Evolutionary conservation across 2,113 vertebrate species (phyloP).

Genomic region (Bos javanicus): DNA sequence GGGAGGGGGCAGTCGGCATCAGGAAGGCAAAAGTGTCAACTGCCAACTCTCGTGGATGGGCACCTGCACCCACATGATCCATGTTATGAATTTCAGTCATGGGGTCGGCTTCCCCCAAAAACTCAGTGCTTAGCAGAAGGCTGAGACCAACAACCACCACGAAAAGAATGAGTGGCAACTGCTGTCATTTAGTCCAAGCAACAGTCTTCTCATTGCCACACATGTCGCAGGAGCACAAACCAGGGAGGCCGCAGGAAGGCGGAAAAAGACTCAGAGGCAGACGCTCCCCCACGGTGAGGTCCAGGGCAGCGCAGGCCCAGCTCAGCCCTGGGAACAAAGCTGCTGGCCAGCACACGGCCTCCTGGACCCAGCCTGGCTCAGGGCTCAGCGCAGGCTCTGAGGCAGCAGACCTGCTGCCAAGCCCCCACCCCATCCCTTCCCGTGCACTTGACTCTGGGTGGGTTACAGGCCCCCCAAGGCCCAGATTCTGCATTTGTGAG

Average conservation of each 20-base stretch:
- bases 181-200: not conserved
- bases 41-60: not conserved
- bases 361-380: not conserved
- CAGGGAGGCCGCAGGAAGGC: not conserved
- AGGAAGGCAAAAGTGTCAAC: not conserved
- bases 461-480: not conserved
- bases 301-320: accelerated
- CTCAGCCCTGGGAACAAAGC: not conserved
- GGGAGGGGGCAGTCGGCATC: not conserved
- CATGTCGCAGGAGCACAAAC: not conserved
- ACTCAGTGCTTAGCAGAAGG: not conserved
- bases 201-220: not conserved
- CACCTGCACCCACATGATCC: not conserved
- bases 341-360: not conserved
- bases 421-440: not conserved
- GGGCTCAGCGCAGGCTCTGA: accelerated
- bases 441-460: not conserved
- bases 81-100: not conserved
- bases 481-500: not conserved
- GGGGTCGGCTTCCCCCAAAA: not conserved
- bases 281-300: not conserved
- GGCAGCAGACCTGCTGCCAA: not conserved
- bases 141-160: not conserved
- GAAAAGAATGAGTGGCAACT: not conserved
- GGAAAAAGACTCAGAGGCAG: not conserved